Evolutionary conservation across 2,113 vertebrate species (phyloP).

Genomic region (Sylvicapra grimmia): DNA sequence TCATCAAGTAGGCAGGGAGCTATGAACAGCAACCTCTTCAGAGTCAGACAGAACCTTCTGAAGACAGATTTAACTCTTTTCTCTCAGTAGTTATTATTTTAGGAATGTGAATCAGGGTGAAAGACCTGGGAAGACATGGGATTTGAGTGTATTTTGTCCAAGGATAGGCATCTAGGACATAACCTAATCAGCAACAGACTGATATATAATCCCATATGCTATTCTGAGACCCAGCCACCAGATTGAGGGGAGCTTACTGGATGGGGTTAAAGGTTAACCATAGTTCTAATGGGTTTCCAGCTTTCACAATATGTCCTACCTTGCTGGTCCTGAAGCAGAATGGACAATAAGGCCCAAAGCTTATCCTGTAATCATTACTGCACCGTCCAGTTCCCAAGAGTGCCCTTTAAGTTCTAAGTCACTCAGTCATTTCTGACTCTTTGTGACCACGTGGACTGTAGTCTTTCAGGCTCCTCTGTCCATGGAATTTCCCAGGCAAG

Average conservation of each 20-base stretch:
- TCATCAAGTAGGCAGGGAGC: neutral
- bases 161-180: neutral
- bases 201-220: neutral
- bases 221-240: neutral
- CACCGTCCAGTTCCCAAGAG: fast-evolving
- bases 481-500: neutral
- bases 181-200: neutral
- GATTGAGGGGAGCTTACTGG: neutral
- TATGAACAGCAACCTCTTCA: neutral
- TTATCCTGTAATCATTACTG: neutral
- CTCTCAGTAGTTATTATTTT: neutral
- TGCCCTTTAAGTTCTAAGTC: neutral
- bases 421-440: neutral
- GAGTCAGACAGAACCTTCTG: neutral
- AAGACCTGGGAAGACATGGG: neutral
- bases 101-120: neutral
- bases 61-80: constrained; percentile 18
- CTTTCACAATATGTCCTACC: neutral
- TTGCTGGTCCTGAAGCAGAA: neutral
- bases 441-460: neutral
- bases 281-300: neutral
- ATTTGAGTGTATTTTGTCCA: neutral
- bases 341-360: neutral
- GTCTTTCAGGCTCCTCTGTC: neutral
- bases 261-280: neutral